A percentile compares a stretch with the other conserved stretches of the same genome.
Conservation (phyloP, 37 sponge, comb jelly and placozoan genomes). For the Crambe crambe region DNA sequence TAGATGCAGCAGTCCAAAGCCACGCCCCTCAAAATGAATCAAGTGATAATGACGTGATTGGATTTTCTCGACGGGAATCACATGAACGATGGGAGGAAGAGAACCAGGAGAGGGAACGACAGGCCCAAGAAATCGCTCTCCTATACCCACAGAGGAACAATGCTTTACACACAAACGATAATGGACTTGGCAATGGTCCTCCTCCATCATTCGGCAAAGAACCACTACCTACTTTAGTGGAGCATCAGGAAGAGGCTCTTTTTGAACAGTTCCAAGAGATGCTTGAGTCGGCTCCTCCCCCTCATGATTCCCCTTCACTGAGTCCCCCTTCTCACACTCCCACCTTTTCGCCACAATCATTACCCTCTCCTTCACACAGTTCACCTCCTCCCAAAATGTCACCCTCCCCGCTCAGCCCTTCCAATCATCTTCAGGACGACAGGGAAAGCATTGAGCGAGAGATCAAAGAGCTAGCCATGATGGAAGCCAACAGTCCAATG, state of each 20-base stretch:
- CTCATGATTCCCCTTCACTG: not conserved
- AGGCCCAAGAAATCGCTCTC: slow-evolving; percentile 15
- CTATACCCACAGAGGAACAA: slow-evolving; percentile 8
- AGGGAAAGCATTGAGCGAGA: slow-evolving; percentile 17
- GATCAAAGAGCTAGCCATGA: not conserved
- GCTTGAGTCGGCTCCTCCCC: slow-evolving; percentile 6
- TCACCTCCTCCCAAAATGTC: not conserved
- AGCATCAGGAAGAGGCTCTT: slow-evolving; percentile 24
- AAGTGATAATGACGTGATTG: not conserved
- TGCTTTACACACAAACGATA: not conserved
- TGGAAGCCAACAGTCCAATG: not conserved
- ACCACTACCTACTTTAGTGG: slow-evolving; percentile 11
- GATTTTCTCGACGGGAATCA: not conserved
- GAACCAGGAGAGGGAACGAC: slow-evolving; percentile 13
- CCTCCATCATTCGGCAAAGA: not conserved
- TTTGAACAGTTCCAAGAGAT: slow-evolving; percentile 14
- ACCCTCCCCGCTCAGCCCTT: not conserved
- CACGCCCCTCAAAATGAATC: not conserved
- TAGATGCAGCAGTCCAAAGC: not conserved
- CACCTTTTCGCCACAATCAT: not conserved
- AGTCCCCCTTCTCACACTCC: not conserved
- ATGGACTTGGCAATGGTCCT: not conserved
- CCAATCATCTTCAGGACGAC: not conserved
- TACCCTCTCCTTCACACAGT: not conserved
- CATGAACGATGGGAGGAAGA: slow-evolving; percentile 17